A percentile compares a stretch with the other conserved stretches of the same genome.
Evolutionary conservation across 2,797 vertebrate genomes (phyloP).

Genomic region (Hippopotamyrus pictus): DNA sequence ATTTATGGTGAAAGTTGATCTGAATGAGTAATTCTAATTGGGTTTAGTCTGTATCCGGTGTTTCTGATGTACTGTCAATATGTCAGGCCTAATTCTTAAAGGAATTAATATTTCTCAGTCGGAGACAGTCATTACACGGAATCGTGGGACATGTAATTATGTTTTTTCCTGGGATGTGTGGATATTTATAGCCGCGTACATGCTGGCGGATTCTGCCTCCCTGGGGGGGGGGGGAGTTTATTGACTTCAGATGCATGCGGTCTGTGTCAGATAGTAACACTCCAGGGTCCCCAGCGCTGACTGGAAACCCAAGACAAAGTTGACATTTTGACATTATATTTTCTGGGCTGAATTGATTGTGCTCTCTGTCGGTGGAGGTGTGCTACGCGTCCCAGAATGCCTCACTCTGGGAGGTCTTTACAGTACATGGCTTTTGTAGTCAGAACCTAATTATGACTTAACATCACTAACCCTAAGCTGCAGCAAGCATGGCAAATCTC

Average conservation of each 20-base stretch:
- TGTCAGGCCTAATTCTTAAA: neutral
- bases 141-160: neutral
- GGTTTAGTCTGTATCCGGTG: neutral
- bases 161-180: neutral
- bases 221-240: neutral
- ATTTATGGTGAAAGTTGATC: neutral
- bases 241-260: neutral
- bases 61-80: neutral
- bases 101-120: constrained; percentile 6
- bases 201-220: neutral
- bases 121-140: neutral
- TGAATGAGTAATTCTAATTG: neutral
- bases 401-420: neutral
- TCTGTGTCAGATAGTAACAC: neutral
- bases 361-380: neutral
- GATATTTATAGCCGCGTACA: neutral
- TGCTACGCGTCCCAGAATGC: neutral
- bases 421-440: constrained; percentile 37
- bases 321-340: neutral
- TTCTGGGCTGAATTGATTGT: neutral
- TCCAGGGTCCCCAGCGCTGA: neutral
- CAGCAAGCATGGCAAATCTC: constrained; percentile 62
- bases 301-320: neutral
- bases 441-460: constrained; percentile 58
- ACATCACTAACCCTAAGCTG: constrained; percentile 55